A percentile compares a stretch with the other conserved stretches of the same genome.
Conservation (phyloP, 2,113 vertebrate species). For the Eonycteris spelaea region DNA sequence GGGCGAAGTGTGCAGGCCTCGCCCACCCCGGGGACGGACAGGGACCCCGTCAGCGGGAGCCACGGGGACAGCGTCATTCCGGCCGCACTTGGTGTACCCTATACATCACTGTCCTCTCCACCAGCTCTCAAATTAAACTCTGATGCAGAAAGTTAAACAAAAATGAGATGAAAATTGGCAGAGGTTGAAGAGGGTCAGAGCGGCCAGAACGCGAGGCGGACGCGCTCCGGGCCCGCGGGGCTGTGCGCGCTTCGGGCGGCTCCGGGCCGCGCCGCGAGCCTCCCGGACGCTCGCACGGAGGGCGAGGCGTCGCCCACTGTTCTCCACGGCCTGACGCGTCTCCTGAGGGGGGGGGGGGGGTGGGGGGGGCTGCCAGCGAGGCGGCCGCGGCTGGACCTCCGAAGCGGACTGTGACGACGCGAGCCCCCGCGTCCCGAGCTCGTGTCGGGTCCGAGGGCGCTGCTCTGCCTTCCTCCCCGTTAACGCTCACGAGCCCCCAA, state of each 20-base stretch:
- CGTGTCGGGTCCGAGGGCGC: not conserved
- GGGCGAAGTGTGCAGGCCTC: constrained; percentile 89
- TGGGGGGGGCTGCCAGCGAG: not conserved
- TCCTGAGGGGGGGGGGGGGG: not conserved
- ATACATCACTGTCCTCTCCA: constrained; percentile 98
- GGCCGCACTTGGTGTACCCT: constrained; percentile 95
- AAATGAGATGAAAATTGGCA: constrained; percentile 98
- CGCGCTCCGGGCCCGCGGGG: not conserved
- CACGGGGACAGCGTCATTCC: constrained; percentile 97
- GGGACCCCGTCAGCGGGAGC: constrained; percentile 82
- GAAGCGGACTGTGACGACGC: constrained; percentile 15
- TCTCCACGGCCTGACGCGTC: constrained; percentile 78
- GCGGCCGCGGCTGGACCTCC: not conserved
- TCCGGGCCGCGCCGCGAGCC: too few species aligned
- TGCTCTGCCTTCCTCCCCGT: too few species aligned
- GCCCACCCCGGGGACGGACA: constrained; percentile 86
- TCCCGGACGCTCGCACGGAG: constrained; percentile 70
- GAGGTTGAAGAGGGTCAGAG: constrained; percentile 92
- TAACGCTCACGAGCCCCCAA: too few species aligned
- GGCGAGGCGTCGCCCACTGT: constrained; percentile 60
- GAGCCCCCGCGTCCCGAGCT: not conserved
- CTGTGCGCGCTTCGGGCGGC: too few species aligned
- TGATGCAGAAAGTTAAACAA: constrained; percentile 98
- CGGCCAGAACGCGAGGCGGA: constrained; percentile 88
- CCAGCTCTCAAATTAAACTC: constrained; percentile 98